Conservation (phyloP, 2,888 invertebrate species). For the Drosophila meridiana region DNA sequence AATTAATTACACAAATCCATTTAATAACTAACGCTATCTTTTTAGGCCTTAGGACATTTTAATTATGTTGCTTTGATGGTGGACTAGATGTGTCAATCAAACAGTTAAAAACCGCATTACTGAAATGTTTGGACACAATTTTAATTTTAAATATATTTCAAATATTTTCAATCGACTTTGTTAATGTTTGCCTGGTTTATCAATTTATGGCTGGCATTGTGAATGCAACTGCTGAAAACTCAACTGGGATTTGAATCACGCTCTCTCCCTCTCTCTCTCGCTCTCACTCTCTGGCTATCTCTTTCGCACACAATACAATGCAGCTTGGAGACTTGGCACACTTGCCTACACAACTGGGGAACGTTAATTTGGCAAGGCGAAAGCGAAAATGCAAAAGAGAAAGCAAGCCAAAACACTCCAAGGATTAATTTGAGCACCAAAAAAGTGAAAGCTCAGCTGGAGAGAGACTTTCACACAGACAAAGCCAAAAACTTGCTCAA, state of each 20-base stretch:
- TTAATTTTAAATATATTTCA: background rate
- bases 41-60: background rate
- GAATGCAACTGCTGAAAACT: constrained; percentile 21
- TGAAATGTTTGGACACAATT: background rate
- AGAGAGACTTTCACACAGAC: constrained; percentile 30
- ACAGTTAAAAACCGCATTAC: constrained; percentile 12
- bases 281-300: constrained; percentile 11
- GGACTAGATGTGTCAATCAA: constrained; percentile 24
- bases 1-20: constrained; percentile 22
- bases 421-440: constrained; percentile 74
- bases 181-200: constrained; percentile 4
- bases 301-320: constrained; percentile 32
- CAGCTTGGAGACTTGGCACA: constrained; percentile 60
- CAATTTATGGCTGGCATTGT: constrained; percentile 20
- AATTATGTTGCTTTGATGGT: constrained; percentile 1
- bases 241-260: background rate
- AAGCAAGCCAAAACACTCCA: constrained; percentile 49
- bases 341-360: constrained; percentile 69
- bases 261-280: background rate
- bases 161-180: constrained; percentile 9
- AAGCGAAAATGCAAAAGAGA: constrained; percentile 32
- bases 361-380: constrained; percentile 66
- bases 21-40: constrained; percentile 10
- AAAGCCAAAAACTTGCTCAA: constrained; percentile 12
- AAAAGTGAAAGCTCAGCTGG: constrained; percentile 67